Conservation (phyloP, 2,888 invertebrate genomes). For the Stratiomys singularior region DNA sequence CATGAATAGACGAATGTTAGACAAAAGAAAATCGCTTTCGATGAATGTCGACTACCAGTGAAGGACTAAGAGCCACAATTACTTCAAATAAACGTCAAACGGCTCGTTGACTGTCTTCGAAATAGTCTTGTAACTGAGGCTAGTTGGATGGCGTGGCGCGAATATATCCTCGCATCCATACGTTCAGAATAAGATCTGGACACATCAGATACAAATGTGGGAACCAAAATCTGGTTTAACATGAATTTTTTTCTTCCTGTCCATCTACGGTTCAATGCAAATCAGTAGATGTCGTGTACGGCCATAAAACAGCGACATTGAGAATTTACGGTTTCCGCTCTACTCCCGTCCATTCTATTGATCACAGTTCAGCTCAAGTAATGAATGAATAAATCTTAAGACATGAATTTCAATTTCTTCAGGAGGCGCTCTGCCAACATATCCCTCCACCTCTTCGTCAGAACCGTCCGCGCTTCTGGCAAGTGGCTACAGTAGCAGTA, state of each 20-base stretch:
- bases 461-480: not conserved
- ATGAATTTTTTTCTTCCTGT: slow-evolving; percentile 46
- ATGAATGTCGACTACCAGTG: slow-evolving; percentile 20
- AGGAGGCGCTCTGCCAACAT: slow-evolving; percentile 24
- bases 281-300: slow-evolving; percentile 52
- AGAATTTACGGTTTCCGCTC: slow-evolving; percentile 54
- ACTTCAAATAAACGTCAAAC: slow-evolving; percentile 49
- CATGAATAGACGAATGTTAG: not conserved
- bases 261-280: slow-evolving; percentile 53
- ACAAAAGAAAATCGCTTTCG: slow-evolving; percentile 30
- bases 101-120: slow-evolving; percentile 38
- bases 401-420: slow-evolving; percentile 52
- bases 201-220: slow-evolving; percentile 51
- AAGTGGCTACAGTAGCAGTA: not conserved
- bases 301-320: slow-evolving; percentile 52
- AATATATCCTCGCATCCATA: slow-evolving; percentile 6
- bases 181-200: not conserved
- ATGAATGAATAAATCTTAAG: slow-evolving; percentile 54
- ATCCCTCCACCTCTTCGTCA: slow-evolving; percentile 17
- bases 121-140: slow-evolving; percentile 13
- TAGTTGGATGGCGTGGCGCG: not conserved
- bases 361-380: slow-evolving; percentile 51
- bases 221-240: slow-evolving; percentile 51
- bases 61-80: slow-evolving; percentile 47
- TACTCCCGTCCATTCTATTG: slow-evolving; percentile 51